Conservation (phyloP, 2,797 vertebrate species). For the Rhinatrema bivittatum region DNA sequence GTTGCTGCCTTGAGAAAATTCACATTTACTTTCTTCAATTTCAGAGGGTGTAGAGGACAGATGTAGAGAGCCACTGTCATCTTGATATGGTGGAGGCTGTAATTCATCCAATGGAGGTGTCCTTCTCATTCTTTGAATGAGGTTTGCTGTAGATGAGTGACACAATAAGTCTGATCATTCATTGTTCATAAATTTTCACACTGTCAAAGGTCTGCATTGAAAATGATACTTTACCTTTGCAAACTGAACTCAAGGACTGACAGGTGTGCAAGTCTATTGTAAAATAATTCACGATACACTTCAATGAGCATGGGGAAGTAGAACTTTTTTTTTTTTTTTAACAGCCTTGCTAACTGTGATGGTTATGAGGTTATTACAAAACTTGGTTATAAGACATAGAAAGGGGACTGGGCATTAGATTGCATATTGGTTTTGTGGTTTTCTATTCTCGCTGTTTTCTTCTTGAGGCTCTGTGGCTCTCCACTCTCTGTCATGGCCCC, state of each 20-base stretch:
- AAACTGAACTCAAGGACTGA: constrained; percentile 1
- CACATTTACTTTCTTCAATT: constrained; percentile 83
- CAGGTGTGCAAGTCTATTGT: too few relatives aligned
- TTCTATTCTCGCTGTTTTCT: too few relatives aligned
- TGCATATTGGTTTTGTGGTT: too few relatives aligned
- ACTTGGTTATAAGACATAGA: too few relatives aligned
- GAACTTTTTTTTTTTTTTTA: too few relatives aligned
- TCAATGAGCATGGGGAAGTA: too few relatives aligned
- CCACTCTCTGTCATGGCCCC: too few relatives aligned
- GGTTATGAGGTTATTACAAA: too few relatives aligned
- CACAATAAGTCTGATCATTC: constrained; percentile 33
- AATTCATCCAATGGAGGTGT: constrained; percentile 90
- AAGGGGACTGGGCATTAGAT: too few relatives aligned
- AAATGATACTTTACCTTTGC: constrained; percentile 3
- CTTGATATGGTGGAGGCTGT: constrained; percentile 91
- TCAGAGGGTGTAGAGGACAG: constrained; percentile 89
- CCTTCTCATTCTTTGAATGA: constrained; percentile 93
- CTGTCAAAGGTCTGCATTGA: background rate
- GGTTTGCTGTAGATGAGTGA: constrained; percentile 69
- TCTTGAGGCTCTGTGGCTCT: too few relatives aligned
- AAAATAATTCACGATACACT: too few relatives aligned
- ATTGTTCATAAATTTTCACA: constrained; percentile 27
- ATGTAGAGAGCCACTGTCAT: constrained; percentile 87
- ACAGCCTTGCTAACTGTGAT: too few relatives aligned
- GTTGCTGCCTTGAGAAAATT: constrained; percentile 80